Evolutionary conservation across 2,797 vertebrate genomes (phyloP).

Genomic region (Falco naumanni): DNA sequence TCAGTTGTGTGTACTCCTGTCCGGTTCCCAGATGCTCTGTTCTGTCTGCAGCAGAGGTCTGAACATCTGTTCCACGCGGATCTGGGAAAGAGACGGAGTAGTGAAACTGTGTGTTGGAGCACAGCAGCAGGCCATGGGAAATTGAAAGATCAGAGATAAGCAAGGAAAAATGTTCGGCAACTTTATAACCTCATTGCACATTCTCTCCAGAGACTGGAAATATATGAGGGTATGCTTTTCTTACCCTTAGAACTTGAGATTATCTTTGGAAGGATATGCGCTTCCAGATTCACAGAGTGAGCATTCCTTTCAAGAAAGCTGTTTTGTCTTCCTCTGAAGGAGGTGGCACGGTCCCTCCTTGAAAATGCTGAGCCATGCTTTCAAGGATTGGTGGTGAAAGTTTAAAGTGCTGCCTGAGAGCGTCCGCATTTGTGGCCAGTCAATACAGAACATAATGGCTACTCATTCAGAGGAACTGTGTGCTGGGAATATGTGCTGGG

Average conservation of each 20-base stretch:
- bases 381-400: neutral
- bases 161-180: neutral
- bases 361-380: neutral
- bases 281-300: neutral
- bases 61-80: constrained; percentile 1
- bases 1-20: neutral
- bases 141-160: constrained; percentile 51
- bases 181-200: neutral
- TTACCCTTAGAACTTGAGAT: neutral
- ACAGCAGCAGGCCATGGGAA: constrained; percentile 61
- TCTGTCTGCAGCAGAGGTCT: neutral
- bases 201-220: neutral
- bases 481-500: neutral
- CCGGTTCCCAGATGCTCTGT: neutral
- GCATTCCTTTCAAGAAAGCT: neutral
- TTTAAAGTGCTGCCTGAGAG: neutral
- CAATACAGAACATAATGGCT: rapidly evolving
- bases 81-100: neutral
- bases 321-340: neutral
- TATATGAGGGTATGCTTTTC: neutral
- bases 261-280: neutral
- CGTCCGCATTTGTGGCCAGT: neutral
- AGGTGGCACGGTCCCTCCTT: neutral
- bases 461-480: neutral
- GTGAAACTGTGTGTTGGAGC: neutral